These are phyloP conservation scores for Canis aureus DNA, from an alignment of 2,113 vertebrate species.

Conservation along the genomic window DNA sequence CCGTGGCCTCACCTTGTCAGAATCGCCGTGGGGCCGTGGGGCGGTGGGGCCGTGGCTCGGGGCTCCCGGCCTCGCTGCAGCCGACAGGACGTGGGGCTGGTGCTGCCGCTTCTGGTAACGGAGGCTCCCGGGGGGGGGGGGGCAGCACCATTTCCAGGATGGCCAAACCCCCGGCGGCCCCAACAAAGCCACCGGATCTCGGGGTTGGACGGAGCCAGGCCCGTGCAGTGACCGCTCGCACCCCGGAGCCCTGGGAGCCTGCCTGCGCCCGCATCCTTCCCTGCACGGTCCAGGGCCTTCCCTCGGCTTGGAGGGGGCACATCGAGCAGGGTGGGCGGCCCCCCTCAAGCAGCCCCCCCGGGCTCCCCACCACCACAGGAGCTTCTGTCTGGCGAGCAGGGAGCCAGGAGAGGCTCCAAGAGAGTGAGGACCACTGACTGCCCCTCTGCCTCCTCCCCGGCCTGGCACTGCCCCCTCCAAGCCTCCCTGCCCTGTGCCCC, in stretches of 20 bases:
- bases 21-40: too few species aligned
- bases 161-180: neutral
- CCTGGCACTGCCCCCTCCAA: accelerated
- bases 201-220: neutral
- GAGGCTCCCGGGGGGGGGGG: neutral
- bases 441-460: neutral
- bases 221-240: accelerated
- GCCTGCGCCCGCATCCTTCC: neutral
- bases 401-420: accelerated
- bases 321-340: accelerated
- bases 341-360: accelerated
- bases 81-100: neutral
- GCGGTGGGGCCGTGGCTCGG: neutral
- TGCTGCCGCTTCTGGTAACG: neutral
- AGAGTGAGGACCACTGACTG: accelerated
- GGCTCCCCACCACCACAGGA: accelerated
- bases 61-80: accelerated
- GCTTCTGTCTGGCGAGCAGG: neutral
- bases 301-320: neutral
- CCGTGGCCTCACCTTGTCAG: neutral
- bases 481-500: accelerated
- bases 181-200: neutral
- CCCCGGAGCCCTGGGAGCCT: accelerated
- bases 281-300: accelerated
- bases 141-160: neutral